phyloP scores from a whole-genome alignment of 2,888 invertebrate genomes.

The Molanna angustata region DNA sequence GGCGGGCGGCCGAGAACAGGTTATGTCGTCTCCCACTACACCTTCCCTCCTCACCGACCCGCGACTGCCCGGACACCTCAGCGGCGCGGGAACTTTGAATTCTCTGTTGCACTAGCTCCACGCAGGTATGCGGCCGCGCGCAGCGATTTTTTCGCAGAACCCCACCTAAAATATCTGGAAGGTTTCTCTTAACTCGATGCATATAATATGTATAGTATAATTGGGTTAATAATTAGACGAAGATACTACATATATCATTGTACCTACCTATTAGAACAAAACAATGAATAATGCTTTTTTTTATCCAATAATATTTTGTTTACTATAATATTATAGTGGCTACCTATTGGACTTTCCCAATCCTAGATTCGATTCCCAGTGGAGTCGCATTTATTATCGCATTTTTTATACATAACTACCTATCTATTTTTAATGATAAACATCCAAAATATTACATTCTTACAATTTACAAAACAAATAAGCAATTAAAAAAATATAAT shows the following conservation, averaged over 20 bases:
- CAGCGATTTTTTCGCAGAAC: slow-evolving; percentile 31
- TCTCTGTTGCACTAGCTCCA: slow-evolving; percentile 27
- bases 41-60: slow-evolving; percentile 23
- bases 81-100: slow-evolving; percentile 28
- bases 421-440: no score
- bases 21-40: slow-evolving; percentile 32
- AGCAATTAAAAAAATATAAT: no score
- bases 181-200: slow-evolving; percentile 21
- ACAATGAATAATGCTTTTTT: neutral
- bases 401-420: no score
- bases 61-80: slow-evolving; percentile 27
- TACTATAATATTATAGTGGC: no score
- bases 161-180: slow-evolving; percentile 27
- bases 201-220: slow-evolving; percentile 20
- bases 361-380: no score
- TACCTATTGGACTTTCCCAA: no score
- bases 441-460: no score
- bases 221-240: slow-evolving; percentile 17
- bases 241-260: no score
- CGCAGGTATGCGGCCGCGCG: slow-evolving; percentile 28
- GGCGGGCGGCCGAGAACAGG: slow-evolving; percentile 20
- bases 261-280: neutral
- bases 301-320: no score
- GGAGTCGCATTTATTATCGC: no score
- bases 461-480: no score